These are phyloP conservation scores for Synergus umbraculus DNA, from an alignment of 2,888 invertebrate species.

Conservation along the genomic window DNA sequence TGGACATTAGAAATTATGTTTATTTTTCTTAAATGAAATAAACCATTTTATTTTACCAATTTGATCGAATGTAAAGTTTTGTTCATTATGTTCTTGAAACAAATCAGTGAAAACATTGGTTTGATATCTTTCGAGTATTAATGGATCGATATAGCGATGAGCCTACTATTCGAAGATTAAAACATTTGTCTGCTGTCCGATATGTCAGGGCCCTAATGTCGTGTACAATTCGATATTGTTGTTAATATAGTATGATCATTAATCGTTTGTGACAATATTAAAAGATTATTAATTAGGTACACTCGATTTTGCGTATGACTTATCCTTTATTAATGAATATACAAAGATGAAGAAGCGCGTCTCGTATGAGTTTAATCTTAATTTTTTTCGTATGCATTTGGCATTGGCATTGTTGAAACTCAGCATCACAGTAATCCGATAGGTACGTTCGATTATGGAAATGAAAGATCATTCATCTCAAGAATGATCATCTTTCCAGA, in stretches of 20 bases:
- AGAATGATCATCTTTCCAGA: slow-evolving; percentile 38
- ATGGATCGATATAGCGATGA: slow-evolving; percentile 29
- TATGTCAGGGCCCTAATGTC: slow-evolving; percentile 67
- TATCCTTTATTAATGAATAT: slow-evolving; percentile 56
- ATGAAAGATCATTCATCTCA: slow-evolving; percentile 30
- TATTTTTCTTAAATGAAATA: neutral
- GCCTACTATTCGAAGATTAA: slow-evolving; percentile 47
- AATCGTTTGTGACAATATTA: slow-evolving; percentile 49
- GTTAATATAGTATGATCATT: slow-evolving; percentile 37
- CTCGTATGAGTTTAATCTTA: slow-evolving; percentile 54
- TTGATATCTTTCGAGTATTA: slow-evolving; percentile 16
- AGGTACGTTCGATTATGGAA: slow-evolving; percentile 38
- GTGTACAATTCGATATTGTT: slow-evolving; percentile 58
- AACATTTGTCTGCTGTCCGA: slow-evolving; percentile 63
- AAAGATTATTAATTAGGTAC: slow-evolving; percentile 56
- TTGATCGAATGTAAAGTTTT: neutral
- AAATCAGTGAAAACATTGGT: neutral
- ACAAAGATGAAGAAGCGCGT: slow-evolving; percentile 59
- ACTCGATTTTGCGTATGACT: slow-evolving; percentile 57
- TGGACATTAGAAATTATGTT: no score
- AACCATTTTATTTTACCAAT: slow-evolving; percentile 31
- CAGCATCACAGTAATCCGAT: slow-evolving; percentile 33
- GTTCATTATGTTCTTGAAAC: neutral
- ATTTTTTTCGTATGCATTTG: slow-evolving; percentile 44
- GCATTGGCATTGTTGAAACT: slow-evolving; percentile 36